Conservation (phyloP, 2,113 vertebrate genomes). For the Thermophis baileyi region DNA sequence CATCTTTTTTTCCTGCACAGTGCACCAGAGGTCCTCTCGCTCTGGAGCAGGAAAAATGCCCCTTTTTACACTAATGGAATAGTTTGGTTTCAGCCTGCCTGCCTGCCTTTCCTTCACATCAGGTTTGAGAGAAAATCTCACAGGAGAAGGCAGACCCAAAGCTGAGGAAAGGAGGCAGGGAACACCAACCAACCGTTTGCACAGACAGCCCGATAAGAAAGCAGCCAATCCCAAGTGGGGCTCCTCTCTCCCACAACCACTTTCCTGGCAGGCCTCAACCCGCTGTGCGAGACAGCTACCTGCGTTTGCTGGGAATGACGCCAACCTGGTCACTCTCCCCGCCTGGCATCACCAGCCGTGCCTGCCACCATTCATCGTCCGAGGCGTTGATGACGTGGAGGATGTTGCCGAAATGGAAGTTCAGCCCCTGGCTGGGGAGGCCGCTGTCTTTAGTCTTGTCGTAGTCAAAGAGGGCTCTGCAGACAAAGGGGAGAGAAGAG, state of each 20-base stretch:
- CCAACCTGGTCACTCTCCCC: constrained; percentile 81
- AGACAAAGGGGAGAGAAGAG: constrained; percentile 28
- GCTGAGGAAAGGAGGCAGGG: background rate
- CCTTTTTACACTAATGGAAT: background rate
- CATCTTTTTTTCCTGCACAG: no score
- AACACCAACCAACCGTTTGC: background rate
- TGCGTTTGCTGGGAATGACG: constrained; percentile 82
- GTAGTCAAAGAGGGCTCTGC: constrained; percentile 82
- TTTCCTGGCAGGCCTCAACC: background rate
- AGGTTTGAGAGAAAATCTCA: background rate
- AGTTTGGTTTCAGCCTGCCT: background rate
- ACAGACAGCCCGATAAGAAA: background rate
- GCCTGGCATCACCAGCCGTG: constrained; percentile 75
- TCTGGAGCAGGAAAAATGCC: no score
- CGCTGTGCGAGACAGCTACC: constrained; percentile 52
- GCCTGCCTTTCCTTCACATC: background rate
- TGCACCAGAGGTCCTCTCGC: no score
- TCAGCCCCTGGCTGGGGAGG: constrained; percentile 81
- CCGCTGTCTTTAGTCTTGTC: constrained; percentile 83
- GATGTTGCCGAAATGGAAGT: constrained; percentile 80
- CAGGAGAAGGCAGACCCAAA: background rate
- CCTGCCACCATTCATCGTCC: constrained; percentile 84
- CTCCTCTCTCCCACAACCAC: background rate
- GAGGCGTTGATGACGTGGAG: constrained; percentile 84
- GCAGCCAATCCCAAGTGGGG: background rate